Evolutionary conservation across 92 coral and sea anemone genomes (phyloP), one percentile per base, ranked within the genome.

Genomic region (Porites evermanni): DNA sequence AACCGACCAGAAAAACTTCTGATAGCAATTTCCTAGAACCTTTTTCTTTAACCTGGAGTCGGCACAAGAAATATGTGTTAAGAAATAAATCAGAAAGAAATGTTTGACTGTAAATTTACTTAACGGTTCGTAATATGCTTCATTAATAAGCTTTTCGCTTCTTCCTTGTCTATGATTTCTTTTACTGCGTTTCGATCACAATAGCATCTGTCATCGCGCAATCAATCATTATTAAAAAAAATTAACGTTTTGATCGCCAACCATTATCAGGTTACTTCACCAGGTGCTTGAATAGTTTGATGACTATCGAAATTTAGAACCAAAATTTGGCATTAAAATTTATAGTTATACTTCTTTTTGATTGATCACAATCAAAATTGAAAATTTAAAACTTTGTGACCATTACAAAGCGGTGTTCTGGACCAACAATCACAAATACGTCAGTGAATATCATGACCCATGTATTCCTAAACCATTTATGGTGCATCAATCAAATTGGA

Each of bases 1-100:
- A 58, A 38, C 86, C 86, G 86, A 81, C 86, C n/a, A 21, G 77
- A 81, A 12, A 68, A 12, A 68, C 17, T 6, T 13, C 24, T n/a
- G 61, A 56, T 11, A 11, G 61, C 51, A 64, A 79, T 79, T 64
- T 79, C 83, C 60, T 72, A 47, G 72, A 53, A 64, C n/a, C 83
- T 38, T 20, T 79, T 38, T 65, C 64, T 79, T 21, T 7, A 17
- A 18, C 12, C 44, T 44, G 20, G n/a, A 10, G 44, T 75, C 79
- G 67, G 79, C 47, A 24, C 20, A 65, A 79, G 61, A 32, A 4
- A 64, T 63, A 64, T 32, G 47, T 51, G 13, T 64, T 24, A 56
- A 32, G 53, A 54, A 66, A 12, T 12, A n/a, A 69, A 65, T 47
- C 53, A 50, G 4, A 56, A 56, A 53, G 63, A 66, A n/a, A 63